Evolutionary conservation across 2,113 vertebrate genomes (phyloP).

Genomic region (Holacanthus passer): DNA sequence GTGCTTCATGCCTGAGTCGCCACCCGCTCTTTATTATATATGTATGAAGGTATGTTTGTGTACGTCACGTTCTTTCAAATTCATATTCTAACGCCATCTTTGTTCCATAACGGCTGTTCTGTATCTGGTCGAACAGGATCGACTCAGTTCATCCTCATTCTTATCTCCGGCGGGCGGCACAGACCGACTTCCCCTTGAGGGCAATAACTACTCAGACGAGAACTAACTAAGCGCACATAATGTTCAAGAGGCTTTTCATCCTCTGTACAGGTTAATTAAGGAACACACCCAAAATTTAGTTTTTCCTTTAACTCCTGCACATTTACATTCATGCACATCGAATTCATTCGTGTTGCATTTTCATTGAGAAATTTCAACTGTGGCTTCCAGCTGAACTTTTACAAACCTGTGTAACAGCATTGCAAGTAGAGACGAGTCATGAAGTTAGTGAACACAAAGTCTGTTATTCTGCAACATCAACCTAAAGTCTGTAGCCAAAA

Average conservation of each 20-base stretch:
- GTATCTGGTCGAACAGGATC: constrained; percentile 47
- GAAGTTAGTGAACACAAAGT: background rate
- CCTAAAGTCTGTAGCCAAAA: background rate
- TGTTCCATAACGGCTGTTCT: constrained; percentile 19
- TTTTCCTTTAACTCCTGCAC: background rate
- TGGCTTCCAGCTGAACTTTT: background rate
- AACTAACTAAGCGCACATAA: constrained; percentile 15
- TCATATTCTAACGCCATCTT: constrained; percentile 24
- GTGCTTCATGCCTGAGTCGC: background rate
- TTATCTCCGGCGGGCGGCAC: background rate
- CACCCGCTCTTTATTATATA: background rate
- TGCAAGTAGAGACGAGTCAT: background rate
- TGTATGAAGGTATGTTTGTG: constrained; percentile 12
- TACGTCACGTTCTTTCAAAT: constrained; percentile 32
- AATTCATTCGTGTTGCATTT: background rate
- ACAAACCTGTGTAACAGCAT: background rate
- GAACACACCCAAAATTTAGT: background rate
- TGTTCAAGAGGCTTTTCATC: constrained; percentile 32
- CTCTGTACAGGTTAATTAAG: background rate
- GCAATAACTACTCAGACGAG: constrained; percentile 16
- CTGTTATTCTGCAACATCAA: background rate
- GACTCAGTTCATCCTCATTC: constrained; percentile 11
- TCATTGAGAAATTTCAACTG: background rate
- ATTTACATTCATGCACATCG: background rate
- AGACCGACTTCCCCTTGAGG: background rate